Conservation (phyloP, 2,888 invertebrate species). For the Eupithecia tripunctaria region DNA sequence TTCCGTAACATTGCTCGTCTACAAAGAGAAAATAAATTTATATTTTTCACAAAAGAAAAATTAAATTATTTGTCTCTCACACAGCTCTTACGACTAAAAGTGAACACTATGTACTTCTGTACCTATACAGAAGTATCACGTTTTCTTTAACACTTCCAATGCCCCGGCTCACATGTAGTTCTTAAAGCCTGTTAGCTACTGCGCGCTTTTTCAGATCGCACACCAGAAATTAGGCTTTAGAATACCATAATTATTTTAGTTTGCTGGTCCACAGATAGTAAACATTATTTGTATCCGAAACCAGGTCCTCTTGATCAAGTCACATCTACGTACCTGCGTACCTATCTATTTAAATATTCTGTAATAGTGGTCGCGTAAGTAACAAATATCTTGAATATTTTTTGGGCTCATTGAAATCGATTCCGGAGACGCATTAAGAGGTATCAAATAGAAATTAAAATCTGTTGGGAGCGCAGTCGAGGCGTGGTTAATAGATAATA, state of each 20-base stretch:
- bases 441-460: conserved; percentile 36
- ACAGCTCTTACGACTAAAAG: background rate
- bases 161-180: no score
- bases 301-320: background rate
- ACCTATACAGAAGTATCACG: background rate
- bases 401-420: conserved; percentile 26
- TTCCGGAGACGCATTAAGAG: conserved; percentile 30
- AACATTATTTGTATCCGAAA: background rate
- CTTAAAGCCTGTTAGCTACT: no score
- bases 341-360: background rate
- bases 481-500: conserved; percentile 73
- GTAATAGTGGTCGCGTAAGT: background rate
- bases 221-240: no score
- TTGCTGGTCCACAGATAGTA: background rate
- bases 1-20: no score
- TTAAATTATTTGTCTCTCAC: background rate
- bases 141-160: background rate
- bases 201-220: no score
- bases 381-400: conserved; percentile 26
- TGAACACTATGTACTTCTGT: background rate
- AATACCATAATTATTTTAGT: background rate
- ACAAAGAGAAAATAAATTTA: no score
- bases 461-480: conserved; percentile 35
- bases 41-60: no score
- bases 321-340: background rate